These are phyloP conservation scores for Mormyrops attenuatus DNA, from an alignment of 2,797 vertebrate species.

Conservation along the genomic window DNA sequence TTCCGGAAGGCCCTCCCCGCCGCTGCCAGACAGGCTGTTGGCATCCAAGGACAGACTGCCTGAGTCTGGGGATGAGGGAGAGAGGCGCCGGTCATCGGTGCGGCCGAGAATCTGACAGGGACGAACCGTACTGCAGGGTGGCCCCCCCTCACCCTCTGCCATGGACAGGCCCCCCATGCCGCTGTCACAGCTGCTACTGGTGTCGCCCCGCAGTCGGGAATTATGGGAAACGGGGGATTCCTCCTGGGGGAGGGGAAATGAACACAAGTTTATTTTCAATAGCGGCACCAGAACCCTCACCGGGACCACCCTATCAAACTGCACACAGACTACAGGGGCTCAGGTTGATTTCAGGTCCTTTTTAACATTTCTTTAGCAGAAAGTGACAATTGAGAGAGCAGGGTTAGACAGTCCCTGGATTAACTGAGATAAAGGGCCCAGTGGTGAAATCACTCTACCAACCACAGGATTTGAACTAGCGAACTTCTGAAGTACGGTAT, in stretches of 20 bases:
- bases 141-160: conserved; percentile 71
- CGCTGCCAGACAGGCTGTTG: conserved; percentile 61
- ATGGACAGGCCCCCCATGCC: conserved; percentile 81
- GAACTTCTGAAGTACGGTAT: neutral
- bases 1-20: conserved; percentile 53
- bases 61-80: conserved; percentile 44
- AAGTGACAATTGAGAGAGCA: neutral
- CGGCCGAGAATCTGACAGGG: neutral
- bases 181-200: conserved; percentile 75
- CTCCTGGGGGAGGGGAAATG: conserved; percentile 57
- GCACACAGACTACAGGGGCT: neutral
- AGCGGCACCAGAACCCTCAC: neutral
- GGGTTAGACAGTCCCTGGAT: neutral
- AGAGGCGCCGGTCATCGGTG: neutral
- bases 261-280: neutral
- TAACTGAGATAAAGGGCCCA: neutral
- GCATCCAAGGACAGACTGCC: conserved; percentile 71
- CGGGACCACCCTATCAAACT: neutral
- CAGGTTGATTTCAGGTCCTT: neutral
- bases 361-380: neutral
- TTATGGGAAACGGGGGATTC: conserved; percentile 51
- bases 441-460: neutral
- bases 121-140: neutral
- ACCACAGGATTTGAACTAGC: neutral
- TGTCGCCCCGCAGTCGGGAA: conserved; percentile 47